Evolutionary conservation across 1,140 invertebrate genomes (phyloP).

Genomic region (Aphis gossypii): DNA sequence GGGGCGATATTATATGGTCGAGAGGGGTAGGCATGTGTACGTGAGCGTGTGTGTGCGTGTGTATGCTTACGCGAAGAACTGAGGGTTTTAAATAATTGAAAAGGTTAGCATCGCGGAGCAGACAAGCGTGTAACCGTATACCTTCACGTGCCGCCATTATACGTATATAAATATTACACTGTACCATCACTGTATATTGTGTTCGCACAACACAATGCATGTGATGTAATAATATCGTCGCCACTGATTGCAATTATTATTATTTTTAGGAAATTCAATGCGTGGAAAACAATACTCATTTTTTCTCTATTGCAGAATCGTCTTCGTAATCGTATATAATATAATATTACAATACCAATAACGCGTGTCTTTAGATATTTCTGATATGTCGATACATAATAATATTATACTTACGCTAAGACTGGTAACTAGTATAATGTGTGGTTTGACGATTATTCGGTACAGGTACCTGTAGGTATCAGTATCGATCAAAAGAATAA

Average conservation of each 20-base stretch:
- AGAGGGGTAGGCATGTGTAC: neutral
- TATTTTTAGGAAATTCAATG: constrained; percentile 12
- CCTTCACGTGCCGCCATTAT: neutral
- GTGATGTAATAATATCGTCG: constrained; percentile 8
- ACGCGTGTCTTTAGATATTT: neutral
- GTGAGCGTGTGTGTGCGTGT: neutral
- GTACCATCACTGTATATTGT: neutral
- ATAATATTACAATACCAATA: neutral
- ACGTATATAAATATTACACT: neutral
- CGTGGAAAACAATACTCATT: neutral
- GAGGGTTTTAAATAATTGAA: constrained; percentile 27
- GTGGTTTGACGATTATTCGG: neutral
- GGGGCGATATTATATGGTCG: too few relatives aligned
- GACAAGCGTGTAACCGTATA: neutral
- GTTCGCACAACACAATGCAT: neutral
- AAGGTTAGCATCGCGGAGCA: neutral
- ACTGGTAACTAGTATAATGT: neutral
- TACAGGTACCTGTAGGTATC: too few relatives aligned
- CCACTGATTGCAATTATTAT: constrained; percentile 27
- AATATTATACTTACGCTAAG: too few relatives aligned
- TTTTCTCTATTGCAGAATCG: neutral
- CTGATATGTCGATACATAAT: neutral
- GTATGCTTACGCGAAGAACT: neutral
- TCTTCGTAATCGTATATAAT: neutral
- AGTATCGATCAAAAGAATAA: too few relatives aligned